phyloP scores from a whole-genome alignment of 2,888 invertebrate genomes.

The Macropis europaea region DNA sequence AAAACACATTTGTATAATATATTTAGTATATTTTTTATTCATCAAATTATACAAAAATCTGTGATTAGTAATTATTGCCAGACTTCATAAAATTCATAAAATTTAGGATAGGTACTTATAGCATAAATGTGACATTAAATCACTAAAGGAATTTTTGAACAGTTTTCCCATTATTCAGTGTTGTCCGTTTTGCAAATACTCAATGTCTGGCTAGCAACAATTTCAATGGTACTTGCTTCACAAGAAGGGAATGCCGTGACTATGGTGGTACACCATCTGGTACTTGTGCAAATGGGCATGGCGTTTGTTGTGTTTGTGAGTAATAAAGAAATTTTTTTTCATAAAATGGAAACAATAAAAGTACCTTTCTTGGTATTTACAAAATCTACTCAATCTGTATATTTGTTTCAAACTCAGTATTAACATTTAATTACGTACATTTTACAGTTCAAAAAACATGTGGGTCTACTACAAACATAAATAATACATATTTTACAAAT shows the following conservation, averaged over 20 bases:
- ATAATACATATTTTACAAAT: constrained; percentile 92
- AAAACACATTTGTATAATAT: no score
- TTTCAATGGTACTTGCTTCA: constrained; percentile 88
- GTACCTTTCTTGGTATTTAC: neutral
- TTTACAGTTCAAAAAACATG: constrained; percentile 86
- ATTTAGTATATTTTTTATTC: neutral
- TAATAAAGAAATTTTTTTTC: constrained; percentile 45
- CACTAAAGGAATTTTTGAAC: constrained; percentile 52
- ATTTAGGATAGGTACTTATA: neutral
- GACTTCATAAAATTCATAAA: neutral
- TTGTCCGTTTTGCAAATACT: constrained; percentile 89
- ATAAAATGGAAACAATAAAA: neutral
- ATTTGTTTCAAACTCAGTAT: neutral
- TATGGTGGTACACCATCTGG: constrained; percentile 88
- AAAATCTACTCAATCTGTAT: no score
- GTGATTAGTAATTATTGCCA: neutral
- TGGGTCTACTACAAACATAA: constrained; percentile 85
- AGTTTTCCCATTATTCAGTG: constrained; percentile 87
- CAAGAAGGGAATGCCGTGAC: constrained; percentile 87
- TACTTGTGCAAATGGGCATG: constrained; percentile 87
- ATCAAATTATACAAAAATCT: neutral
- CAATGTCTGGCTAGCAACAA: constrained; percentile 85
- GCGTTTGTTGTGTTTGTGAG: constrained; percentile 92
- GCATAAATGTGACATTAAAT: neutral
- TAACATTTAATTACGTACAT: constrained; percentile 56